Percentiles rank a stretch among this genome's conserved stretches.
Conservation (phyloP, 2,113 vertebrate species). For the Triplophysa tibetana region DNA sequence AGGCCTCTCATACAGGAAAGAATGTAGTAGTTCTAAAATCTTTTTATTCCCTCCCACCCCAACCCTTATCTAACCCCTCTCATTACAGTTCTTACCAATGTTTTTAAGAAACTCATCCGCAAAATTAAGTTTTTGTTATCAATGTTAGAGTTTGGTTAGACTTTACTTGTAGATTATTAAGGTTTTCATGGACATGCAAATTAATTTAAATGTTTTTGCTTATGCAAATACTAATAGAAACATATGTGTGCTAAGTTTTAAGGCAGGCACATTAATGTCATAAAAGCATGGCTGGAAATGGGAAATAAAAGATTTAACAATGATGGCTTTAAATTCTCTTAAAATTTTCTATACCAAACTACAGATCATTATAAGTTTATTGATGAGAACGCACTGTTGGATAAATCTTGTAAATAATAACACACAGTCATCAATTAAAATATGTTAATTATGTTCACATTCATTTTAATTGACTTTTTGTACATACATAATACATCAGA, state of each 20-base stretch:
- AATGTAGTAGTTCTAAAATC: too few relatives aligned
- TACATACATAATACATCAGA: background rate
- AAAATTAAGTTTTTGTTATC: too few relatives aligned
- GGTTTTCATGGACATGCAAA: conserved; percentile 14
- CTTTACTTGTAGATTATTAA: conserved; percentile 25
- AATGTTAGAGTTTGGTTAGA: conserved; percentile 13
- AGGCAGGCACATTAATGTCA: background rate
- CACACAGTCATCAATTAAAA: background rate
- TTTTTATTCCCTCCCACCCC: too few relatives aligned
- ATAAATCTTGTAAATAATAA: background rate
- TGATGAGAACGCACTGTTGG: background rate
- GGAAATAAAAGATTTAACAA: too few relatives aligned
- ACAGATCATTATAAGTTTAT: background rate
- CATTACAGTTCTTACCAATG: too few relatives aligned
- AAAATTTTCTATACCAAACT: background rate
- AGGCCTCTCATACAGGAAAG: too few relatives aligned
- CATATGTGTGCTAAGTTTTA: background rate
- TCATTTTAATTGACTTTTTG: background rate
- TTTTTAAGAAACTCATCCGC: too few relatives aligned
- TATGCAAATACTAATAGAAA: conserved; percentile 1
- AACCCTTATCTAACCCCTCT: too few relatives aligned
- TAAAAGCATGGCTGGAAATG: too few relatives aligned
- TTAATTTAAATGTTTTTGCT: conserved; percentile 25
- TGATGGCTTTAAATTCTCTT: background rate
- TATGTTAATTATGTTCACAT: too few relatives aligned